Base-by-base conservation (phyloP, 2,797 vertebrate genomes). In the Chloroceryle amazona region DNA sequence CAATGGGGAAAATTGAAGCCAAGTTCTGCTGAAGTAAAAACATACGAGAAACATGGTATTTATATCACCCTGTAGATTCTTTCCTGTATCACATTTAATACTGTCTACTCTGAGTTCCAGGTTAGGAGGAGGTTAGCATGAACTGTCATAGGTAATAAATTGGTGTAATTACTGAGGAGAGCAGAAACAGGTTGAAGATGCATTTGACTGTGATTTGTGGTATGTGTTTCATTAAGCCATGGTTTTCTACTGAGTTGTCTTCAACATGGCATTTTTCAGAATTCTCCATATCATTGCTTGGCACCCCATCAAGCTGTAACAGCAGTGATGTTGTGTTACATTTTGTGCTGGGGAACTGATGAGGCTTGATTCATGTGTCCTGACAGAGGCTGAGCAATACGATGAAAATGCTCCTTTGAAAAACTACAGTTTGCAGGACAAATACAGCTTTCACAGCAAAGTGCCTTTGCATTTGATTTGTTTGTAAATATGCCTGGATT, bases 361-460 rank as follows among this genome's bases (percentile, higher is more conserved):
- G 93, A 96, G 55, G 6, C 61, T 88, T 96, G 90, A 95, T 60
- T 96, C 87, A 70, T 85, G 31, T 61, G 79, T 95, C 73, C 71
- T 93, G 93, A 88, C 76, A 95, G 80, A 58, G 63, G 25, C 63
- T 92, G 92, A 96, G 79, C 86, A 95, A 71, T 91, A 29, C 3
- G 5, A 25, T 41, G 46, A 58, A n/a, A 37, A 37, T 37, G 37
- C 47, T 92, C 84, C 52, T 58, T 23, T 57, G 61, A 60, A 60
- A 95, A 96, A 90, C 65, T 60, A 18, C 11, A 70, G 41, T 76
- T 80, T 95, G 58, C 68, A 70, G 37, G 81, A 93, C 54, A 94
- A 92, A 82, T 39, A 74, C 10, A 31, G 62, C 80, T 94, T 97
- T 95, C 83, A 66, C 93, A 97, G 93, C 83, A 82, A 92, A 91